Base-by-base conservation (phyloP, 2,113 vertebrate genomes). In the Thamnaconus septentrionalis region DNA sequence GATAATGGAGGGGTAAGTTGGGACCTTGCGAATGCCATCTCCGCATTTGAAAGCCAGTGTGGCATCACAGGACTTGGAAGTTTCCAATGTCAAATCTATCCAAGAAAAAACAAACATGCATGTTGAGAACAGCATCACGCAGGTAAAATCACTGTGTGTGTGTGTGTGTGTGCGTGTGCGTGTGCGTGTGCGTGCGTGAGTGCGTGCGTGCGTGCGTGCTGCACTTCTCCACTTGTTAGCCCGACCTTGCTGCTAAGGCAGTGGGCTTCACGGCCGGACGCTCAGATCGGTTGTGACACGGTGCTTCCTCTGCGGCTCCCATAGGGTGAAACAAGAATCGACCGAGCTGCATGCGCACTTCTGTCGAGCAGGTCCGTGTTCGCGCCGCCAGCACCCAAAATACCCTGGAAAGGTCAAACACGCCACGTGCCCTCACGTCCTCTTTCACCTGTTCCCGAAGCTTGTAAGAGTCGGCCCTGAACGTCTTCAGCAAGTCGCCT, bases 241-340 rank as follows among this genome's bases (percentile, higher is more conserved):
- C 77, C 65, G 75, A 76, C 78, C 75, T 83, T 69, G 65, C 69
- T 56, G 58, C 67, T 53, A 59, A 78, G 68, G 64, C 58, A 56
- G 53, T 59, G 59, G 52, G 59, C 76, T 77, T 72, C 44, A 66
- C 40, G 72, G 75, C 56, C 8, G 3, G 42, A 66, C 85, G 72
- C 70, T 81, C 84, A 78, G 68, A 87, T 64, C 53, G 18, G 74
- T 66, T 80, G 77, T 76, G 88, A 85, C 83, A 73, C 3, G 3
- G 74, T 41, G 60, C 63, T 78, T 83, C 80, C 78, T 79, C 73
- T 56, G 59, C 53, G 64, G 63, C 55, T 76, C 69, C 79, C 77
- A 74, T 45, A 75, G 68, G 77, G 73, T 64, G 64, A 46, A 56
- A 66, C 56, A 76, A 68, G 69, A 56, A 65, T 69, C 8, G 3